Evolutionary conservation across 2,113 vertebrate species (phyloP).

Genomic region (Dicerorhinus sumatrensis): DNA sequence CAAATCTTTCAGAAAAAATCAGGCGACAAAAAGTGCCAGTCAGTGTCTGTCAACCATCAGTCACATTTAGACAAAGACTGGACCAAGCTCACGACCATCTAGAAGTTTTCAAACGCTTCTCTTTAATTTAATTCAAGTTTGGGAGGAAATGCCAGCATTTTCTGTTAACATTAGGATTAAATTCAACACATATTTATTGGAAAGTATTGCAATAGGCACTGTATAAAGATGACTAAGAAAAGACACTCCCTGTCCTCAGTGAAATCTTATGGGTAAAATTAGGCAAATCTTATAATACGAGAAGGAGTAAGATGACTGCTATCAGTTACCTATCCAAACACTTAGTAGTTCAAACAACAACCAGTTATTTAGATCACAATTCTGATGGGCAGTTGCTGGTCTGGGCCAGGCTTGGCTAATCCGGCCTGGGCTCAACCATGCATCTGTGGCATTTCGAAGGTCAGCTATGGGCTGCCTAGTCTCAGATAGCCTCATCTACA

Average conservation of each 20-base stretch:
- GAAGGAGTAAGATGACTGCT: not conserved
- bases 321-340: not conserved
- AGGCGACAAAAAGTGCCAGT: slow-evolving; percentile 9
- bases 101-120: slow-evolving; percentile 19
- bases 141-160: slow-evolving; percentile 24
- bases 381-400: not conserved
- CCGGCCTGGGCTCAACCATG: not conserved
- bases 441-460: not conserved
- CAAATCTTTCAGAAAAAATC: slow-evolving; percentile 29
- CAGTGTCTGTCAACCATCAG: not conserved
- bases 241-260: not conserved
- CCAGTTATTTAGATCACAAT: not conserved
- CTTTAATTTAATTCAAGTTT: slow-evolving; percentile 25
- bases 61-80: slow-evolving; percentile 32
- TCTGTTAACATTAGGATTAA: slow-evolving; percentile 27
- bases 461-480: not conserved
- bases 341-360: not conserved
- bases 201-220: not conserved
- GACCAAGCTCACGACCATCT: not conserved
- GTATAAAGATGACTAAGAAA: not conserved
- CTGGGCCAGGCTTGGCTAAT: not conserved
- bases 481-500: not conserved
- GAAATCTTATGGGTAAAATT: not conserved
- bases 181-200: slow-evolving; percentile 33
- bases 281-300: not conserved